These are phyloP conservation scores for Oceanites oceanicus DNA, from an alignment of 2,113 vertebrate species.

Conservation along the genomic window DNA sequence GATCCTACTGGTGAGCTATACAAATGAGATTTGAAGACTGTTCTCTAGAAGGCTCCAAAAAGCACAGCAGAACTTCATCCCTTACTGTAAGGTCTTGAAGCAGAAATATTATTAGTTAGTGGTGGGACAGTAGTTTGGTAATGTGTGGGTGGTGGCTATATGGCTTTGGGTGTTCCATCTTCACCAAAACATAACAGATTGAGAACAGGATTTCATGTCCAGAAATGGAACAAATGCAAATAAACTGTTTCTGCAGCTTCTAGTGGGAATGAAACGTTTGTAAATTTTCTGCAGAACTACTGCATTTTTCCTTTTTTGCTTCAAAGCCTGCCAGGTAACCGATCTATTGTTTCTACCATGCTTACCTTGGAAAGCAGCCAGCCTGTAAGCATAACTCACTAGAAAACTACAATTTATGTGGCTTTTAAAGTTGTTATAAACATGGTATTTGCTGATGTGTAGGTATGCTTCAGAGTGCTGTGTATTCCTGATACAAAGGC, in stretches of 20 bases:
- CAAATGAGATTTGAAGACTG: neutral
- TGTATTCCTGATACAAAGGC: neutral
- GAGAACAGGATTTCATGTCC: neutral
- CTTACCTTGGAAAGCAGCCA: constrained; percentile 22
- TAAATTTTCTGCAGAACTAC: neutral
- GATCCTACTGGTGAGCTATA: neutral
- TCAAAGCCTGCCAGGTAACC: neutral
- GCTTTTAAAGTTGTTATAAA: constrained; percentile 16
- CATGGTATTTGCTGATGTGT: neutral
- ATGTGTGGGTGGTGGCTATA: fast-evolving
- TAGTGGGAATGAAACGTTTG: neutral
- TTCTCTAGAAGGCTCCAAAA: neutral
- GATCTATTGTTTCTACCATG: neutral
- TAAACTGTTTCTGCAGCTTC: neutral
- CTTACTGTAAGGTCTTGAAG: neutral
- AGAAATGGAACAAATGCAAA: neutral
- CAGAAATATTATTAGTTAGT: neutral
- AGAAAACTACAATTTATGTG: constrained; percentile 17
- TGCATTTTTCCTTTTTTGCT: neutral
- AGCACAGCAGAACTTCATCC: neutral
- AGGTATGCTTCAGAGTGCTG: neutral
- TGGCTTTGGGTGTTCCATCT: neutral
- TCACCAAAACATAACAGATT: neutral
- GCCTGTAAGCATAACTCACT: neutral
- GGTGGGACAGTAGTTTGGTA: neutral